Evolutionary conservation across 2,888 invertebrate species (phyloP), one percentile per base, ranked within the genome.

Genomic region (Plutella xylostella): DNA sequence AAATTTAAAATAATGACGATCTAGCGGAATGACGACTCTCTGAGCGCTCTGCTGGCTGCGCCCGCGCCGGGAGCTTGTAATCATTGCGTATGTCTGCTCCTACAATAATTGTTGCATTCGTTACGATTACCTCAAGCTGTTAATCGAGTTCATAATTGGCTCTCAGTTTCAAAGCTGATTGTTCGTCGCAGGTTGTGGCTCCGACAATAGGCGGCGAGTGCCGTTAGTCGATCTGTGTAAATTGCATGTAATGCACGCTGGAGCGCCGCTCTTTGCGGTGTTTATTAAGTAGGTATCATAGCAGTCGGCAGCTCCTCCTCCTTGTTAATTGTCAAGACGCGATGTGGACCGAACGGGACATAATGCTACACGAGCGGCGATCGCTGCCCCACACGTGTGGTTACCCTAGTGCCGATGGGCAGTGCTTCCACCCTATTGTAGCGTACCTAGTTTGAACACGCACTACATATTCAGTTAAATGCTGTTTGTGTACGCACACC

Each of bases 1-100:
- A 80, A 78, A 80, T 82, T 80, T 79, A 72, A n/a, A 78, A 79
- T 83, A 80, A 82, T 80, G 78, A 79, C 72, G 68, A 74, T 60
- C 68, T 80, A 80, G 82, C 80, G 83, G 80, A 71, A 64, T 73
- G 63, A 63, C 69, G 71, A 73, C 73, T 70, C 68, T 68, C 65
- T 22, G 63, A 68, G 68, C 75, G 76, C 66, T 68, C 75, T 76
- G 80, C 63, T 79, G 68, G 64, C 55, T 76, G 72, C 67, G 62
- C 55, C 54, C 49, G 56, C 61, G 48, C 47, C 58, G 58, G 51
- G 19, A 37, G 37, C 19, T 9, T 19, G n/a, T n/a, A n/a, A n/a
- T n/a, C n/a, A n/a, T n/a, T n/a, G n/a, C n/a, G n/a, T n/a, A n/a
- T n/a, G n/a, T n/a, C n/a, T n/a, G n/a, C n/a, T n/a, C n/a, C n/a